Percentiles rank a stretch among this genome's conserved stretches.
Evolutionary conservation across 1,140 invertebrate species (phyloP).

Genomic region (Eupeodes corollae): DNA sequence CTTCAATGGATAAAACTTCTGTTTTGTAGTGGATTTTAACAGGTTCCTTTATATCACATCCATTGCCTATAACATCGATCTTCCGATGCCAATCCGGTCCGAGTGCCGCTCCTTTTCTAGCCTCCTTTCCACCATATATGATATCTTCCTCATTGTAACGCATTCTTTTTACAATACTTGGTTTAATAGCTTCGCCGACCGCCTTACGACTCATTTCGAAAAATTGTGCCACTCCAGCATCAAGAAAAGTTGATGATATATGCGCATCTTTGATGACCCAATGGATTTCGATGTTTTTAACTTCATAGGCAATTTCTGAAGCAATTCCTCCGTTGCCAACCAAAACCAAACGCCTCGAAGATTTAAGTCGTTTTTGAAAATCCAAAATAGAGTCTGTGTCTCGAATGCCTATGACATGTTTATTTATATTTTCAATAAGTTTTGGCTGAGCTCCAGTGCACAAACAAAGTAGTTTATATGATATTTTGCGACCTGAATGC

Average conservation of each 20-base stretch:
- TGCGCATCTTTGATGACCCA: slow-evolving; percentile 92
- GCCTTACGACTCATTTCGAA: slow-evolving; percentile 39
- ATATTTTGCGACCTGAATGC: slow-evolving; percentile 45
- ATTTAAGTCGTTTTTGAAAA: slow-evolving; percentile 58
- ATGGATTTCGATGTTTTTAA: slow-evolving; percentile 70
- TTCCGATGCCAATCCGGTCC: slow-evolving; percentile 89
- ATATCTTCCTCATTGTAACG: slow-evolving; percentile 46
- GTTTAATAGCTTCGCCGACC: slow-evolving; percentile 8
- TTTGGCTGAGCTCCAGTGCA: slow-evolving; percentile 82
- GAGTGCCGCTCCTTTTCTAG: slow-evolving; percentile 65
- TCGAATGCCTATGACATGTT: slow-evolving; percentile 72
- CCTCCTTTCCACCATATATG: slow-evolving; percentile 31
- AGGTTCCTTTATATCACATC: slow-evolving; percentile 31
- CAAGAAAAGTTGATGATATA: slow-evolving; percentile 87
- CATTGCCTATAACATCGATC: slow-evolving; percentile 50
- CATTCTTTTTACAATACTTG: slow-evolving; percentile 49
- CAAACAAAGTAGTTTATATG: slow-evolving; percentile 77
- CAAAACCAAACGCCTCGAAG: slow-evolving; percentile 62
- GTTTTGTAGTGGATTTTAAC: slow-evolving; percentile 55
- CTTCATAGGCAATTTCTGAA: slow-evolving; percentile 85
- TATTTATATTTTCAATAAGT: slow-evolving; percentile 53
- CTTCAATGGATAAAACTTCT: slow-evolving; percentile 49
- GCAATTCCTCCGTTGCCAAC: slow-evolving; percentile 97
- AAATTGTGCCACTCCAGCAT: slow-evolving; percentile 91
- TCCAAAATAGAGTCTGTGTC: slow-evolving; percentile 89